Evolutionary conservation across 64 coral and sea anemone species (phyloP).

Genomic region (Exaiptasia diaphana): DNA sequence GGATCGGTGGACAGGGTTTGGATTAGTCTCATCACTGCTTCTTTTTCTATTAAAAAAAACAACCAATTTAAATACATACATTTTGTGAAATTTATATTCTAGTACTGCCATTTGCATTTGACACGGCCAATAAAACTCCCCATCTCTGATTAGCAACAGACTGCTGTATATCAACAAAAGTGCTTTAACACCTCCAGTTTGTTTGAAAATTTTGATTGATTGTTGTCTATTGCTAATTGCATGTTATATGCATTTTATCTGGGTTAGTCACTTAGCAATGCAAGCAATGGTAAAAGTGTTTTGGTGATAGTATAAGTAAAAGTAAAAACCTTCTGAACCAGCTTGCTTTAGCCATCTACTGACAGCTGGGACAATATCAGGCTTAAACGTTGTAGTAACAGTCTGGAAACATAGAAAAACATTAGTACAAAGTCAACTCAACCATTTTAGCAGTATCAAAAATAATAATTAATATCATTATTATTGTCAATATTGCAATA

Average conservation of each 20-base stretch:
- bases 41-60: conserved; percentile 51
- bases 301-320: not conserved
- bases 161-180: not conserved
- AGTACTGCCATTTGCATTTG: too few relatives aligned
- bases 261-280: too few relatives aligned
- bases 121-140: too few relatives aligned
- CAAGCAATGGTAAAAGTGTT: not conserved
- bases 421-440: too few relatives aligned
- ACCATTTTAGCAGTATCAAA: not conserved
- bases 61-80: not conserved
- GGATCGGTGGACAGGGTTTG: conserved; percentile 74
- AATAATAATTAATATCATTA: not conserved
- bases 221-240: too few relatives aligned
- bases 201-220: too few relatives aligned
- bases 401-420: conserved; percentile 16
- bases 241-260: too few relatives aligned
- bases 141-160: too few relatives aligned
- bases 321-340: conserved; percentile 68
- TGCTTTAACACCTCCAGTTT: too few relatives aligned
- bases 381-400: conserved; percentile 85
- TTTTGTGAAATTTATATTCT: too few relatives aligned
- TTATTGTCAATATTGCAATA: too few relatives aligned
- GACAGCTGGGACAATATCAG: conserved; percentile 75
- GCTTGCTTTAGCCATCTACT: conserved; percentile 89
- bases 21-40: conserved; percentile 75